Conservation (phyloP, 1,140 invertebrate species). For the Caenorhabditis tropicalis region DNA sequence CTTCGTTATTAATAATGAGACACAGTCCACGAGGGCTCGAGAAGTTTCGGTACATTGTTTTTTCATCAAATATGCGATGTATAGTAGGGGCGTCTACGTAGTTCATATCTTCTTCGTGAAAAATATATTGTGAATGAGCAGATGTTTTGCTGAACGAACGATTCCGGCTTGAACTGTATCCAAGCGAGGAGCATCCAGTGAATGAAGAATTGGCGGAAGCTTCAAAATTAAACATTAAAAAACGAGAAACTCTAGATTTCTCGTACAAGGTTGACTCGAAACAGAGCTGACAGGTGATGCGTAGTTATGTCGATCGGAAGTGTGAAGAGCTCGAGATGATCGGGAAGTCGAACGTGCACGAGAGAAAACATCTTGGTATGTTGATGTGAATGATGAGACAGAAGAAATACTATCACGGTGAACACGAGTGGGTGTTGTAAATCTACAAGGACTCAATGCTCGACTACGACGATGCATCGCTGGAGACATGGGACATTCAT, state of each 20-base stretch:
- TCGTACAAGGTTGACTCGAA: constrained; percentile 5
- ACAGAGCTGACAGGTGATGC: not conserved
- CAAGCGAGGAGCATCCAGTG: constrained; percentile 18
- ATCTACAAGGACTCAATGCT: not conserved
- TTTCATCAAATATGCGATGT: constrained; percentile 3
- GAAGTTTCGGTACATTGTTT: constrained; percentile 44
- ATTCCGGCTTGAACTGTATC: constrained; percentile 11
- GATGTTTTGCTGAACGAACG: not conserved
- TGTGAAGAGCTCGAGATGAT: not conserved
- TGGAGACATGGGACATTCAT: not conserved
- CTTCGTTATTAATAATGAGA: constrained; percentile 53
- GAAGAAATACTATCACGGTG: constrained; percentile 1
- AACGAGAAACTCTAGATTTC: not conserved
- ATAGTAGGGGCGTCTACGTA: constrained; percentile 8
- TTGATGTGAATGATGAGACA: constrained; percentile 2
- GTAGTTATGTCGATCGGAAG: constrained; percentile 13
- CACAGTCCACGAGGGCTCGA: constrained; percentile 50
- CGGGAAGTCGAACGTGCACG: not conserved
- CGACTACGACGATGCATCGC: not conserved
- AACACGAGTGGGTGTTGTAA: not conserved
- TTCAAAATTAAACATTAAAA: not conserved
- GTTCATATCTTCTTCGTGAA: constrained; percentile 35
- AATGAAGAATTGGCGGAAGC: constrained; percentile 27
- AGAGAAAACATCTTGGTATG: not conserved
- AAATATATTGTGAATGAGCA: not conserved